Percentiles rank a stretch among this genome's conserved stretches.
Conservation (phyloP, 2,797 vertebrate species). For the Vireo griseus region DNA sequence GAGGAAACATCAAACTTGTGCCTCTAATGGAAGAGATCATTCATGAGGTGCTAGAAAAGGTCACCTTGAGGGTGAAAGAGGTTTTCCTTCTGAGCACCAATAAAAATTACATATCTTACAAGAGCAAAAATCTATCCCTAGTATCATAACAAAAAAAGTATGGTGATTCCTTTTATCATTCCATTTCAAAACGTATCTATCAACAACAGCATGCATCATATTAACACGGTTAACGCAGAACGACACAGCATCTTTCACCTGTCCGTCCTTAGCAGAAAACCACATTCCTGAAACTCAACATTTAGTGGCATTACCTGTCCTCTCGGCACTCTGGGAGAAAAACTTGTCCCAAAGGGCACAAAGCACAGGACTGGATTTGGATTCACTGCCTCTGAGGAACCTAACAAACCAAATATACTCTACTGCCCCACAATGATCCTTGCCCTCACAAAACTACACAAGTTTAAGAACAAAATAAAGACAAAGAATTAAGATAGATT, state of each 20-base stretch:
- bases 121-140: not conserved
- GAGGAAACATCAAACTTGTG: not conserved
- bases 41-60: not conserved
- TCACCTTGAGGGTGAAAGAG: not conserved
- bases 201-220: not conserved
- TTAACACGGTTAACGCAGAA: not conserved
- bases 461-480: not conserved
- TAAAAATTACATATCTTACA: not conserved
- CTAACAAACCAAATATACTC: not conserved
- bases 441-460: not conserved
- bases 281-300: not conserved
- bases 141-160: not conserved
- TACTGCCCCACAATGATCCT: not conserved
- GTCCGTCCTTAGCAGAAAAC: not conserved
- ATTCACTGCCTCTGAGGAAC: accelerated
- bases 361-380: not conserved
- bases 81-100: not conserved
- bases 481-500: not conserved
- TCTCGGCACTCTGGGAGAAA: not conserved
- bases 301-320: not conserved
- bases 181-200: not conserved
- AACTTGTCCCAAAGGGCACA: not conserved
- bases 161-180: not conserved
- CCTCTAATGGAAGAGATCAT: not conserved
- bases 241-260: not conserved